These are phyloP conservation scores for Andrena minutula DNA, from an alignment of 2,888 invertebrate genomes.

Conservation along the genomic window DNA sequence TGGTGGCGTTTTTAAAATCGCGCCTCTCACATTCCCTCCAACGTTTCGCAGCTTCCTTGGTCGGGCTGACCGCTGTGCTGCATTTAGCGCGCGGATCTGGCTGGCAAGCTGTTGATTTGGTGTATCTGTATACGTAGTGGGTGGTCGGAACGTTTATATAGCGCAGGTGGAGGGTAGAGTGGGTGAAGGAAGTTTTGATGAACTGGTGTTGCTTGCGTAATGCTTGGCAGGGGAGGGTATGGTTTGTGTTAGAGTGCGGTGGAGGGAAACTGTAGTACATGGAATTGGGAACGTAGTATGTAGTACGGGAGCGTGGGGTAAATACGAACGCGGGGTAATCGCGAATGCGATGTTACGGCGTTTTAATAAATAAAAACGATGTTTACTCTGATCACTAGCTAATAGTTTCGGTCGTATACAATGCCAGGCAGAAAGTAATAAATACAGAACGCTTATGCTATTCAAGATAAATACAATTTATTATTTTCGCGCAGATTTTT, in stretches of 20 bases:
- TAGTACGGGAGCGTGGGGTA: too few relatives aligned
- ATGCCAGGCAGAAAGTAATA: too few relatives aligned
- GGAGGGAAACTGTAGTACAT: not conserved
- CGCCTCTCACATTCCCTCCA: not conserved
- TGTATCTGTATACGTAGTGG: not conserved
- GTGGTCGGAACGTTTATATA: not conserved
- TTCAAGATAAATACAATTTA: too few relatives aligned
- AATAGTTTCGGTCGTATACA: too few relatives aligned
- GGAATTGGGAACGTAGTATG: too few relatives aligned
- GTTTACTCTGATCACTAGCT: too few relatives aligned
- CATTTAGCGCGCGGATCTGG: not conserved
- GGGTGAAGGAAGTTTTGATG: not conserved
- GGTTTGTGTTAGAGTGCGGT: not conserved
- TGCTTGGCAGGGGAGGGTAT: too few relatives aligned
- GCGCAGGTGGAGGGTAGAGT: not conserved
- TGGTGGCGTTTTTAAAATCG: constrained; percentile 18
- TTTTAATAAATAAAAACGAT: too few relatives aligned
- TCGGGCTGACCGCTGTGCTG: not conserved
- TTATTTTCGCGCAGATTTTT: too few relatives aligned
- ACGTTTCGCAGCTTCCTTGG: not conserved
- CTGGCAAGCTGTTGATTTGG: not conserved
- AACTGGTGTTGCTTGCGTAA: not conserved
- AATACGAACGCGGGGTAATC: too few relatives aligned
- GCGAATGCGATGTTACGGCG: too few relatives aligned
- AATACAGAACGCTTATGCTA: too few relatives aligned